Evolutionary conservation across 2,113 vertebrate genomes (phyloP).

Genomic region (Nerophis ophidion): DNA sequence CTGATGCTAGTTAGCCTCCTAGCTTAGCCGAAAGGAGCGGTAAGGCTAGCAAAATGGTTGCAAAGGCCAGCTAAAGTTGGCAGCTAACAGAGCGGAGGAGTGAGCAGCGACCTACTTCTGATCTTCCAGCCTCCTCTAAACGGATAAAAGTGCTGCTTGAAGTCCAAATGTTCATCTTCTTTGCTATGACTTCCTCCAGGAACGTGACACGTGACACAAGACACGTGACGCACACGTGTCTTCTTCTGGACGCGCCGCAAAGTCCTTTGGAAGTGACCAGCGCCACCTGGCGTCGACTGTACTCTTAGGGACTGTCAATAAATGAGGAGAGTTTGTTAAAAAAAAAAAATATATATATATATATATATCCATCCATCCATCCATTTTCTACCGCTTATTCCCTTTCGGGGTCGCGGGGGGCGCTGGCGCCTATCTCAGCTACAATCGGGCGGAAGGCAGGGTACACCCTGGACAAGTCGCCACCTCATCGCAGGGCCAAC

Average conservation of each 20-base stretch:
- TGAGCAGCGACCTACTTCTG: not conserved
- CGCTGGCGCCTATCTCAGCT: no score
- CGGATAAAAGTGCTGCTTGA: not conserved
- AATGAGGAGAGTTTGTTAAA: no score
- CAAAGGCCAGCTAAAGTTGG: not conserved
- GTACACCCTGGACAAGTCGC: no score
- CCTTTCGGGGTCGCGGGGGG: no score
- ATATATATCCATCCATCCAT: no score
- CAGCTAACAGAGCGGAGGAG: not conserved
- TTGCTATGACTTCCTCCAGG: not conserved
- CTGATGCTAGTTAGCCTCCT: not conserved
- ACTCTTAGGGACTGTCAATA: no score
- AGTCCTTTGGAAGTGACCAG: no score
- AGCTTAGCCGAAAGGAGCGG: not conserved
- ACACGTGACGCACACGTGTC: not conserved
- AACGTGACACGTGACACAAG: not conserved
- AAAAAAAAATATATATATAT: no score
- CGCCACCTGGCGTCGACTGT: conserved; percentile 5
- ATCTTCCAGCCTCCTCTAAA: not conserved
- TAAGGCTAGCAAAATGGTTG: not conserved
- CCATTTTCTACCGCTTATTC: no score
- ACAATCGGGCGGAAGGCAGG: no score
- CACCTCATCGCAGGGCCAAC: no score
- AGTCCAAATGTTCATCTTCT: conserved; percentile 1
- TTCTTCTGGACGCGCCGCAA: not conserved